Evolutionary conservation across 2,797 vertebrate genomes (phyloP).

Genomic region (Rhinoraja longicauda): DNA sequence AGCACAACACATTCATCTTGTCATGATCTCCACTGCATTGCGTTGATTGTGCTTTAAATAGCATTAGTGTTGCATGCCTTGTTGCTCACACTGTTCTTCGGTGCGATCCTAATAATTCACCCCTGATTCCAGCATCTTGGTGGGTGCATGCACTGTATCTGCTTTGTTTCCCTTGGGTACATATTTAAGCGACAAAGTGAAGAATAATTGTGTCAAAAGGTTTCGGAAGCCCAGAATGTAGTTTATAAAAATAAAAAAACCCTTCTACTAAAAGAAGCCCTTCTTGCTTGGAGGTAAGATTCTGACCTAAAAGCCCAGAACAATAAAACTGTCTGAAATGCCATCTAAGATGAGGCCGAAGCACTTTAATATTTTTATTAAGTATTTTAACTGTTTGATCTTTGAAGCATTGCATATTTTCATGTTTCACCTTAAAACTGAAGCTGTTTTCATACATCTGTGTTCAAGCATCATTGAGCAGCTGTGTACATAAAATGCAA

Average conservation of each 20-base stretch:
- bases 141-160: neutral
- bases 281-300: neutral
- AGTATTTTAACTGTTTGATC: neutral
- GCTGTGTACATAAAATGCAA: neutral
- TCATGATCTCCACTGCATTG: neutral
- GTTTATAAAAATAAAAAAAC: conserved; percentile 10
- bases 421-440: neutral
- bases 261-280: neutral
- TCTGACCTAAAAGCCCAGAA: neutral
- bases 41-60: conserved; percentile 23
- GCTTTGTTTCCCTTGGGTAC: neutral
- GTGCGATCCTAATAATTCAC: neutral
- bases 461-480: neutral
- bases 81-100: neutral
- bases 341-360: neutral
- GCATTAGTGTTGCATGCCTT: neutral
- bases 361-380: neutral
- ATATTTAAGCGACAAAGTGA: conserved; percentile 18
- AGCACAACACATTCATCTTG: neutral
- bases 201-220: neutral
- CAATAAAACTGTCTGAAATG: conserved; percentile 20
- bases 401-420: neutral
- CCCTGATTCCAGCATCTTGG: neutral
- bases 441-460: neutral
- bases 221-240: neutral